phyloP scores from a whole-genome alignment of 2,888 invertebrate genomes.

The Pollenia griseotomentosa region DNA sequence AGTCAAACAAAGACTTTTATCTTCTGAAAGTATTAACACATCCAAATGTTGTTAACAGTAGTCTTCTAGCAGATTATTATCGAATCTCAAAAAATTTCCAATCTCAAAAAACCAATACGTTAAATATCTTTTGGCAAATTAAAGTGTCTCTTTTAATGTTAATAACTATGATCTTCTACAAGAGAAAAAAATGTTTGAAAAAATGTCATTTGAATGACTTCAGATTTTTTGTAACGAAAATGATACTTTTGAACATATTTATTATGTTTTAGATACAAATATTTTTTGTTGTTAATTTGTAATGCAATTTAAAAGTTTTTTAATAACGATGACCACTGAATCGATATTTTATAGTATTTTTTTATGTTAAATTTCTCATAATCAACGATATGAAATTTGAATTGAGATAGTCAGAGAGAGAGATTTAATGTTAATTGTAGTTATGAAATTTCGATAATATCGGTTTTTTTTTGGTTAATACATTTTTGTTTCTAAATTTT shows the following conservation, averaged over 20 bases:
- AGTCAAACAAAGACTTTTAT: too few species aligned
- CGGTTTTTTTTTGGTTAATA: slow-evolving; percentile 66
- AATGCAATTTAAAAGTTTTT: slow-evolving; percentile 53
- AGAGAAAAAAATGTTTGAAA: slow-evolving; percentile 69
- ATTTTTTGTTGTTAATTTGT: background rate
- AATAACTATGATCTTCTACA: slow-evolving; percentile 71
- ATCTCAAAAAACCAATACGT: too few species aligned
- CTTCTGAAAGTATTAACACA: too few species aligned
- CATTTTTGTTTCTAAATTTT: slow-evolving; percentile 59
- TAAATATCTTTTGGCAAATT: background rate
- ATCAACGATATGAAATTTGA: slow-evolving; percentile 74
- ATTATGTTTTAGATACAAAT: background rate
- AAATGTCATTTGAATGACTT: slow-evolving; percentile 67
- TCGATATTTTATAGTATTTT: slow-evolving; percentile 83
- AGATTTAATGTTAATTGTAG: slow-evolving; percentile 62
- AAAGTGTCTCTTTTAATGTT: slow-evolving; percentile 69
- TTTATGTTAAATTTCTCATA: slow-evolving; percentile 60
- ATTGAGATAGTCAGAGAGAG: slow-evolving; percentile 38
- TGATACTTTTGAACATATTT: slow-evolving; percentile 43
- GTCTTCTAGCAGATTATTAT: too few species aligned
- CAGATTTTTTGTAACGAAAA: slow-evolving; percentile 61
- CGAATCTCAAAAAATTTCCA: too few species aligned
- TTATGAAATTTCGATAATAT: slow-evolving; percentile 83
- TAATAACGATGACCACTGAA: slow-evolving; percentile 84
- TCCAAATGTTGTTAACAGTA: too few species aligned